Evolutionary conservation across 2,888 invertebrate species (phyloP), one percentile per base, ranked within the genome.

Genomic region (Artemia sinica): DNA sequence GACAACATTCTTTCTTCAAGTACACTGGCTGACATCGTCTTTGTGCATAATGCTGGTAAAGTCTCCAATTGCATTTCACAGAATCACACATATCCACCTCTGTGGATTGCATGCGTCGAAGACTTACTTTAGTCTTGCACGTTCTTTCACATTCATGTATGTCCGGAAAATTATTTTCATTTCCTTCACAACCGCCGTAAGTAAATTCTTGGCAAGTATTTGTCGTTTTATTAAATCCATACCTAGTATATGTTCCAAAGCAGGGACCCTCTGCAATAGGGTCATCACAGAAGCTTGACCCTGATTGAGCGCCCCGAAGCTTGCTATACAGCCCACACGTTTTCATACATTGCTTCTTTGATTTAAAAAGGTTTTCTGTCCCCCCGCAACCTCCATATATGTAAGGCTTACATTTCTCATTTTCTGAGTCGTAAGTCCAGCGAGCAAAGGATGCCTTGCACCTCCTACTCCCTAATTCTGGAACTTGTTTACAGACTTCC

Each of bases 161-260:
- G 11, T 68, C 71, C 1, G 14, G 13, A 70, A 76, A 76, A 52
- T 74, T 73, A 70, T 76, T 76, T 8, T 68, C 71, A 58, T 75
- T 76, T 18, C 75, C 75, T 14, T 70, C 69, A 69, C 76, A 76
- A 8, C 76, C 76, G 1, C 76, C 75, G 66, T 74, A 76, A 49
- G 72, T 71, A 70, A 76, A 76, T 13, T 65, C 49, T 70, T 74
- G 73, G 71, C 76, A 76, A 12, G 66, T 48, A 52, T 70, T 70
- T 58, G 68, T 70, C 10, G 18, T 18, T 18, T 58, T 58, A 18
- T 58, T 58, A 58, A 14, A 58, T n/a, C 58, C 58, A 2, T 58
- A 58, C 7, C 58, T n/a, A 58, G 58, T 58, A 8, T 14, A 9
- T 1, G 58, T 8, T n/a, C 58, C 58, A 18, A 14, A 58, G 10